Evolutionary conservation across 2,113 vertebrate genomes (phyloP), one percentile per base, ranked within the genome.

Genomic region (Gobio gobio): DNA sequence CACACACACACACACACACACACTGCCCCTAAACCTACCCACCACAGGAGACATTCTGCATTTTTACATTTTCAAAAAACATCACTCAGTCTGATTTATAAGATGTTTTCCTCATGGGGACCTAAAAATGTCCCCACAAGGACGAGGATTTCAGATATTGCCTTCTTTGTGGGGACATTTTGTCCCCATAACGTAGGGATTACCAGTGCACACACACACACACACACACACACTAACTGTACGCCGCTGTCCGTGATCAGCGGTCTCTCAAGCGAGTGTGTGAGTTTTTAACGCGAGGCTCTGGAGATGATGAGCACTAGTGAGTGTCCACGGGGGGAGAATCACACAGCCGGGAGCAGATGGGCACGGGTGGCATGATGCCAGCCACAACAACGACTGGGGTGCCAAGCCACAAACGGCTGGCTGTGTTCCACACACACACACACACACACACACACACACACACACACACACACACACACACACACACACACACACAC

Each of bases 241-340:
- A 82, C 49, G 70, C 29, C 2, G 61, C 83, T 43, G 54, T 85
- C 49, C 54, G 14, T 18, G 66, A 68, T 82, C 79, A 66, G 5
- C n/a, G 12, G 74, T 91, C 90, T 90, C 92, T 92, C 94, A 90
- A 91, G 72, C 56, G 92, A 94, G 92, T 90, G 92, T 76, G 92
- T 93, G 91, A 95, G 95, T 95, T 94, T 95, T 94, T 96, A 93
- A 94, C 93, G 47, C 88, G 88, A 91, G 92, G 93, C 90, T 91
- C 93, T 90, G 80, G 92, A 90, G 72, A 86, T 82, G 85, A 73
- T 86, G 58, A 76, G 29, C 78, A 82, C 74, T 76, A 86, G 75
- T 56, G 75, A 78, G 83, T 20, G 73, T 78, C 33, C 66, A 43
- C 63, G 0, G 74, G 64, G 83, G 75, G 58, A 51, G 61, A 68